A percentile compares a stretch with the other conserved stretches of the same genome.
Conservation (phyloP, 1,140 invertebrate species). For the Zelostemma sp. region DNA sequence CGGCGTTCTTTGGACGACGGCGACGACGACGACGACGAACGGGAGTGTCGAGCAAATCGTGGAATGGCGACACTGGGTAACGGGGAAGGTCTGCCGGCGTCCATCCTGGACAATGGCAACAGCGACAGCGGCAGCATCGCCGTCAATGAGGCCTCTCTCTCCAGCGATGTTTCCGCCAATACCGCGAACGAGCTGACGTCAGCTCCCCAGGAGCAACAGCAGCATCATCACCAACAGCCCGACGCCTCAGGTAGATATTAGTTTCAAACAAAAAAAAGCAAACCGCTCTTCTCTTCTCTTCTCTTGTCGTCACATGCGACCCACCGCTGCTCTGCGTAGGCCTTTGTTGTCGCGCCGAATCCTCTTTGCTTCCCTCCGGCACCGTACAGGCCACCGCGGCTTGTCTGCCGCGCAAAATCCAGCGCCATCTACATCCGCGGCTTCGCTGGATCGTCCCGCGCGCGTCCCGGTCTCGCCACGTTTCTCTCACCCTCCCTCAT, state of each 20-base stretch:
- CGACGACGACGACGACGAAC: no score
- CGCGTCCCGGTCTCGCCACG: not conserved
- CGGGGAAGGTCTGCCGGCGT: slow-evolving; percentile 38
- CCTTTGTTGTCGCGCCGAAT: slow-evolving; percentile 16
- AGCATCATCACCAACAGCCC: slow-evolving; percentile 6
- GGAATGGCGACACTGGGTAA: slow-evolving; percentile 53
- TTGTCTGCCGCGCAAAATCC: slow-evolving; percentile 14
- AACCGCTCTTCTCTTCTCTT: no score
- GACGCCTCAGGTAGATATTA: slow-evolving; percentile 4
- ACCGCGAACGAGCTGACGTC: slow-evolving; percentile 29
- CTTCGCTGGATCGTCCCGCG: not conserved
- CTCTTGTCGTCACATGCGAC: slow-evolving; percentile 1
- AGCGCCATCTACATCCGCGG: slow-evolving; percentile 10
- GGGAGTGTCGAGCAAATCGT: slow-evolving; percentile 9
- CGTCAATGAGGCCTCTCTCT: slow-evolving; percentile 36
- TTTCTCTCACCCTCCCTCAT: not conserved
- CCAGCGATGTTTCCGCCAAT: slow-evolving; percentile 14
- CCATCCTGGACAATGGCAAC: no score
- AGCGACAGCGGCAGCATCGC: no score
- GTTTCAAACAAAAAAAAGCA: no score
- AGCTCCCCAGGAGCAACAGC: slow-evolving; percentile 15
- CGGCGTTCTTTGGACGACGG: slow-evolving; percentile 1
- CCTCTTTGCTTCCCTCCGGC: slow-evolving; percentile 37
- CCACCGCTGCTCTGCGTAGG: slow-evolving; percentile 17
- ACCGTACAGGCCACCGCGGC: slow-evolving; percentile 39